Conservation (phyloP, 2,888 invertebrate genomes). For the Ceramica pisi region DNA sequence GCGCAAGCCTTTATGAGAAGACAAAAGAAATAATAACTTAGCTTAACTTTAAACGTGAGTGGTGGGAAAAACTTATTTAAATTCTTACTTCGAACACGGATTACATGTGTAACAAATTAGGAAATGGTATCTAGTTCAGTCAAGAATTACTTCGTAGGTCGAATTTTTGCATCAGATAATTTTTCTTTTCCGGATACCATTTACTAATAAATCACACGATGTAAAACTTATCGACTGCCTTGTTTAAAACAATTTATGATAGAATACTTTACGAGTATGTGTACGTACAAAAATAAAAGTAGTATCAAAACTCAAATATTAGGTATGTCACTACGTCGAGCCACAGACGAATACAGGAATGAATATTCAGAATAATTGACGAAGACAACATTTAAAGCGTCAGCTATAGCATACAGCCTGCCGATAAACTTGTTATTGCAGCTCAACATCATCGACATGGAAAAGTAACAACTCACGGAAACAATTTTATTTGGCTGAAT, state of each 20-base stretch:
- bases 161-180: conserved; percentile 6
- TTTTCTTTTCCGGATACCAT: conserved; percentile 34
- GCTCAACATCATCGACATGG: conserved; percentile 30
- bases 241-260: conserved; percentile 28
- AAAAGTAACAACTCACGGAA: conserved; percentile 25
- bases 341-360: conserved; percentile 32
- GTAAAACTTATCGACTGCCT: conserved; percentile 3
- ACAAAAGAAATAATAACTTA: conserved; percentile 54
- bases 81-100: conserved; percentile 38
- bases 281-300: conserved; percentile 49
- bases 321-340: conserved; percentile 26
- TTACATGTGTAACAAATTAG: conserved; percentile 22
- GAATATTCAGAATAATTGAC: conserved; percentile 29
- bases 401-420: background rate
- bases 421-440: conserved; percentile 15
- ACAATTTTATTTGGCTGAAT: conserved; percentile 51
- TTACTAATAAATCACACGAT: conserved; percentile 29
- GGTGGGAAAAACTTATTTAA: conserved; percentile 64
- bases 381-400: conserved; percentile 8
- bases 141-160: background rate
- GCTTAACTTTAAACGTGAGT: conserved; percentile 58
- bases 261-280: conserved; percentile 47
- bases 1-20: conserved; percentile 47
- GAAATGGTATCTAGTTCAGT: conserved; percentile 35
- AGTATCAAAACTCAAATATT: conserved; percentile 52